phyloP scores from a whole-genome alignment of 2,888 invertebrate genomes.

The Drosophila flavopinicola region DNA sequence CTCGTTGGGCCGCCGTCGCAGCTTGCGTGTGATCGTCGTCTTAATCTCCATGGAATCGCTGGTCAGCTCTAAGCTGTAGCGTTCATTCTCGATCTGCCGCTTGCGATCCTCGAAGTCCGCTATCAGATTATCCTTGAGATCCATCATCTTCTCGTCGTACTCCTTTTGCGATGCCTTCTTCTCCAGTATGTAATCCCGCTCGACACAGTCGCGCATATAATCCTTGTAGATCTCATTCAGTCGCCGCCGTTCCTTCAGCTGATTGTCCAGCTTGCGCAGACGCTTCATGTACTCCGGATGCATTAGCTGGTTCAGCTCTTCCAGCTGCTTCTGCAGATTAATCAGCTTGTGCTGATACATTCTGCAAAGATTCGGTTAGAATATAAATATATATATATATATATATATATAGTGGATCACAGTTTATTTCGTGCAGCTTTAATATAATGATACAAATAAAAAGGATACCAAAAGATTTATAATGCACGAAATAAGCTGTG shows the following conservation, averaged over 20 bases:
- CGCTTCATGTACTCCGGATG: slow-evolving; percentile 94
- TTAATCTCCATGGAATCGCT: slow-evolving; percentile 96
- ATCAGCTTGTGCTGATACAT: slow-evolving; percentile 96
- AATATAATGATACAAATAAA: no score
- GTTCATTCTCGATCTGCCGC: slow-evolving; percentile 94
- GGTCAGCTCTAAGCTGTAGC: slow-evolving; percentile 94
- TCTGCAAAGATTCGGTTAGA: slow-evolving; percentile 84
- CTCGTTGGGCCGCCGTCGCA: slow-evolving; percentile 96
- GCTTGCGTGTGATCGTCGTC: slow-evolving; percentile 96
- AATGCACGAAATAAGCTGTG: no score
- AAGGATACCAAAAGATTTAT: no score
- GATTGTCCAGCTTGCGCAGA: slow-evolving; percentile 92
- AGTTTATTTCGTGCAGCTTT: no score
- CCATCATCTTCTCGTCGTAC: slow-evolving; percentile 96
- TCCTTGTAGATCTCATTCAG: slow-evolving; percentile 91
- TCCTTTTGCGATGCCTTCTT: slow-evolving; percentile 95
- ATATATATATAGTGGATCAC: not conserved
- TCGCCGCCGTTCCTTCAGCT: slow-evolving; percentile 91
- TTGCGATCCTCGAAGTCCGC: slow-evolving; percentile 97
- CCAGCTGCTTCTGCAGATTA: slow-evolving; percentile 94
- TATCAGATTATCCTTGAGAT: slow-evolving; percentile 94
- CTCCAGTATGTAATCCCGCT: slow-evolving; percentile 94
- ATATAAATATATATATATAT: not conserved
- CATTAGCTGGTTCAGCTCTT: slow-evolving; percentile 93
- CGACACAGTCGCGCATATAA: slow-evolving; percentile 93